A percentile compares a stretch with the other conserved stretches of the same genome.
These are phyloP conservation scores for Argya squamiceps DNA, from an alignment of 2,797 vertebrate species.

Conservation along the genomic window DNA sequence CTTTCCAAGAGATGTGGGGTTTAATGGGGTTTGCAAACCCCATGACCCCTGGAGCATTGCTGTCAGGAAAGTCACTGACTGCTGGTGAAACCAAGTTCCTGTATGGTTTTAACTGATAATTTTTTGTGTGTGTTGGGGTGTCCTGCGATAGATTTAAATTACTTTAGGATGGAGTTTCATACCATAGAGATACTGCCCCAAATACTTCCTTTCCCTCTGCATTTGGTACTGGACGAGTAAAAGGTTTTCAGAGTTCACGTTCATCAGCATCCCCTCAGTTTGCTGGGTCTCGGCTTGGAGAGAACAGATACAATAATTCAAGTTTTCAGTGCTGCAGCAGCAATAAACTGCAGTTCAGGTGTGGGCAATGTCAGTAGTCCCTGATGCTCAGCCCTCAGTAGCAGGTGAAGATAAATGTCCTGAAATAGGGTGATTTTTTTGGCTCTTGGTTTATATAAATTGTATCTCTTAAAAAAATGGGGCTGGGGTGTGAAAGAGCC, in stretches of 20 bases:
- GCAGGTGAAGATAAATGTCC: neutral
- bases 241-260: conserved; percentile 13
- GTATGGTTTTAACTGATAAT: neutral
- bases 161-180: neutral
- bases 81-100: neutral
- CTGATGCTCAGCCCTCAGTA: neutral
- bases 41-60: rapidly evolving
- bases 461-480: neutral
- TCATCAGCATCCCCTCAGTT: neutral
- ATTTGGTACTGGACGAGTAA: conserved; percentile 40
- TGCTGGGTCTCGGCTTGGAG: neutral
- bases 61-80: neutral
- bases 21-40: neutral
- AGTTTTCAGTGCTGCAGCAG: neutral
- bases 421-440: rapidly evolving
- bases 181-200: conserved; percentile 50
- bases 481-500: neutral
- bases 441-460: neutral
- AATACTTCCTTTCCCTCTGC: neutral
- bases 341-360: rapidly evolving
- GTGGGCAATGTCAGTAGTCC: neutral
- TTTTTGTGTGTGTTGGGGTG: neutral
- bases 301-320: neutral
- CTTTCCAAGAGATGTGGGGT: neutral
- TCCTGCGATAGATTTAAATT: rapidly evolving